Evolutionary conservation across 2,797 vertebrate species (phyloP).

Genomic region (Chelon auratus): DNA sequence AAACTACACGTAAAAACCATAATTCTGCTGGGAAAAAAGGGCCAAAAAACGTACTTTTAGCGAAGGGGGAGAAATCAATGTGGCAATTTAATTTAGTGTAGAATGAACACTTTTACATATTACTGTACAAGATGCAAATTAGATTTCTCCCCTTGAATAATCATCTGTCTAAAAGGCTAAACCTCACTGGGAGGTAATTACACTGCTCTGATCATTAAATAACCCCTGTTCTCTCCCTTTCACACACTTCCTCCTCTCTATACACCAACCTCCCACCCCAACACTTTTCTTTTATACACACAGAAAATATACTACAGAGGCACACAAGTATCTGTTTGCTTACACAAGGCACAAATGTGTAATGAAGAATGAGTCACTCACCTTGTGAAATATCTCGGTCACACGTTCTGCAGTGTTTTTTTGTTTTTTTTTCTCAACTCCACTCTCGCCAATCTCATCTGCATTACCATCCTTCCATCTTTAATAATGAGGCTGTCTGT

Average conservation of each 20-base stretch:
- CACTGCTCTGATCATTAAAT: constrained; percentile 78
- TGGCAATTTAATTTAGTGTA: constrained; percentile 75
- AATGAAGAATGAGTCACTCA: constrained; percentile 18
- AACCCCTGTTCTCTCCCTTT: constrained; percentile 66
- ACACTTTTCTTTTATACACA: constrained; percentile 28
- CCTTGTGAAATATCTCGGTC: constrained; percentile 14
- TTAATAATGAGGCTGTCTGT: constrained; percentile 14
- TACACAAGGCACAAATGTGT: constrained; percentile 22
- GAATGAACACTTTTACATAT: constrained; percentile 78
- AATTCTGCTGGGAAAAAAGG: constrained; percentile 57
- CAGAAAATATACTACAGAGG: constrained; percentile 24
- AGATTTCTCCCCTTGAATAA: constrained; percentile 77
- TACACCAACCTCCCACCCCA: constrained; percentile 3
- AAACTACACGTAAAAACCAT: constrained; percentile 52
- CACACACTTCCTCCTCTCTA: constrained; percentile 30
- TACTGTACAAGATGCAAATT: constrained; percentile 82
- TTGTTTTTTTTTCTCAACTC: background rate
- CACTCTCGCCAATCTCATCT: background rate
- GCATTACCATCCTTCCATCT: constrained; percentile 1
- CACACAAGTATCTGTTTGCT: constrained; percentile 23
- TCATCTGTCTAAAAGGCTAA: constrained; percentile 79
- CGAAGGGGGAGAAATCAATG: constrained; percentile 54
- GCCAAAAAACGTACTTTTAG: constrained; percentile 51
- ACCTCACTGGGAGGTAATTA: constrained; percentile 80
- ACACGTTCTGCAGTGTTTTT: constrained; percentile 27